A percentile compares a stretch with the other conserved stretches of the same genome.
These are phyloP conservation scores for Falco biarmicus DNA, from an alignment of 2,797 vertebrate genomes.

Conservation along the genomic window DNA sequence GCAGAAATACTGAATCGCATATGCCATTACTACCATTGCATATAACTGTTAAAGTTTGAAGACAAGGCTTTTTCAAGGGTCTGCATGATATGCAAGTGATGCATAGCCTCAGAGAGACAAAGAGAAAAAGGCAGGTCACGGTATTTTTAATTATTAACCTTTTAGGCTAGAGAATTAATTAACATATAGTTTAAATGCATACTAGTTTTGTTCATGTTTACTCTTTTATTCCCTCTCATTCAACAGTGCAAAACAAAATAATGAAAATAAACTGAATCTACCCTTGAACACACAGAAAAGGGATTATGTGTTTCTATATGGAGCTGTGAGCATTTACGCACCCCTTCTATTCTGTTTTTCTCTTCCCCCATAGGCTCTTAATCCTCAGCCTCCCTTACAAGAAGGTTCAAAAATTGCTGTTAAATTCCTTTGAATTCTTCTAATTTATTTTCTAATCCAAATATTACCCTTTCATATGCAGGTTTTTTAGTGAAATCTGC, in stretches of 20 bases:
- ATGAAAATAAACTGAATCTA: background rate
- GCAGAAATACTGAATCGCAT: background rate
- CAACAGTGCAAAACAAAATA: background rate
- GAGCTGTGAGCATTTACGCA: background rate
- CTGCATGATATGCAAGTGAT: background rate
- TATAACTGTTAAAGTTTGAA: background rate
- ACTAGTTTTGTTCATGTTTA: background rate
- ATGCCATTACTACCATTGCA: background rate
- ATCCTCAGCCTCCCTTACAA: background rate
- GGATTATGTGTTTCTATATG: background rate
- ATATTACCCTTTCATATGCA: constrained; percentile 13
- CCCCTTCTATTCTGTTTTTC: constrained; percentile 1
- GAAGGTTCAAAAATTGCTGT: constrained; percentile 28
- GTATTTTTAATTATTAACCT: background rate
- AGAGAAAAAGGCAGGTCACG: background rate
- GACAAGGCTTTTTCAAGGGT: background rate
- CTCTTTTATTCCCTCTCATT: background rate
- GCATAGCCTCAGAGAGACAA: background rate
- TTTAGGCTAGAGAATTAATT: background rate
- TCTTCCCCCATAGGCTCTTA: background rate
- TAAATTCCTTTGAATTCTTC: constrained; percentile 36
- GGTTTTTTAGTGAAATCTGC: background rate
- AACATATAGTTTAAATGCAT: background rate
- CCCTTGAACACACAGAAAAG: background rate
- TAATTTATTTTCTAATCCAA: constrained; percentile 44